Percentiles rank a stretch among this genome's conserved stretches.
Conservation (phyloP, 2,113 vertebrate genomes). For the Muntiacus reevesi region DNA sequence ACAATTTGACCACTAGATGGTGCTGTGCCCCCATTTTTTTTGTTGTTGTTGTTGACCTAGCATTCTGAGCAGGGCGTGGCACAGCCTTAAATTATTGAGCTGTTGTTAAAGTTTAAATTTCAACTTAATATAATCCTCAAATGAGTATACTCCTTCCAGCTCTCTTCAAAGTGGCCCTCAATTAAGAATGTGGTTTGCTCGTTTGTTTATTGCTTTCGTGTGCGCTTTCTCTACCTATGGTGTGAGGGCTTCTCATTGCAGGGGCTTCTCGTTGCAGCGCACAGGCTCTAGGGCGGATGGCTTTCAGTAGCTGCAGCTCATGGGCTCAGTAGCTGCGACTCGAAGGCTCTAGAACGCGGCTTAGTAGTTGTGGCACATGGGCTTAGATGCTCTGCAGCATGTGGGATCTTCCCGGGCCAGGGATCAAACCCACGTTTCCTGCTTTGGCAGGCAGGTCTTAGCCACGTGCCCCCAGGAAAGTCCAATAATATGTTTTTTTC, state of each 20-base stretch:
- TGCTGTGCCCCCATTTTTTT: background rate
- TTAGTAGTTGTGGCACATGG: background rate
- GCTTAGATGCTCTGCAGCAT: background rate
- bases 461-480: background rate
- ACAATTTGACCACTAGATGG: background rate
- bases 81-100: background rate
- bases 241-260: background rate
- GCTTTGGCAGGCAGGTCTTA: background rate
- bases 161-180: background rate
- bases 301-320: background rate
- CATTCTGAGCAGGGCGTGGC: background rate
- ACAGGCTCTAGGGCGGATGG: rapidly evolving
- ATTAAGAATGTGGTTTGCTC: background rate
- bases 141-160: background rate
- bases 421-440: background rate
- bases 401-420: background rate
- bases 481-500: background rate
- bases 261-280: background rate
- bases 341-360: background rate
- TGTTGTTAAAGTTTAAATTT: background rate
- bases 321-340: background rate
- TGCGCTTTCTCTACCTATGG: background rate
- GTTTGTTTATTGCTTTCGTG: background rate
- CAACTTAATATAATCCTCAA: background rate
- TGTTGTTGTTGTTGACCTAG: background rate